Base-by-base conservation (phyloP, 2,113 vertebrate genomes). In the Fregata magnificens region DNA sequence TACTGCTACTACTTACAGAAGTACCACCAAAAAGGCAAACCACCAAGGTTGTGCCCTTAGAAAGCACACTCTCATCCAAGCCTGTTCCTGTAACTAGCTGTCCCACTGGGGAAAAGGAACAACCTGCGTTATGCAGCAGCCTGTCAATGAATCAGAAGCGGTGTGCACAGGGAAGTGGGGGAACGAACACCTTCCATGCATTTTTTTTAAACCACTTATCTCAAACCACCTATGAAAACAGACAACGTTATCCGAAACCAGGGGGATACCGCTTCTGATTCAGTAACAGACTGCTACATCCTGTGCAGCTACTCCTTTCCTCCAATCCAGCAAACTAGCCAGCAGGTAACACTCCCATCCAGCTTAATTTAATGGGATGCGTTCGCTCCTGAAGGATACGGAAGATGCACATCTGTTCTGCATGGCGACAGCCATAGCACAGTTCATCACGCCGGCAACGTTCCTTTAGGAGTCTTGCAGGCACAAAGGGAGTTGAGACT, bases 371-470 rank as follows among this genome's bases (percentile, higher is more conserved):
- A 52, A 20, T 0, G 12, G 32, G 40, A 38, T 9, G 29, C 2
- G 29, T n/a, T 71, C 3, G 0, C 16, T 63, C 13, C 47, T 15
- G 40, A 44, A 45, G 8, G 10, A 65, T 24, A n/a, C 0, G 0
- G 7, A 69, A 38, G 26, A 50, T 2, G 15, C 2, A 3, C 18
- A 7, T 4, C 36, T 29, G 26, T 44, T 61, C 49, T 20, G 58
- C 42, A 25, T 0, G 13, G 24, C 3, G 3, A 67, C 12, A 63
- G 25, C 47, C 71, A n/a, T 28, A 32, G 28, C 7, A 13, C 47
- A 40, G 12, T 10, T 79, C 18, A 58, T 44, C 42, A 29, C 31
- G 78, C 10, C 63, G 24, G 1, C 10, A 52, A 72, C 12, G 13
- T 5, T 19, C 8, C 0, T 38, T 82, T 18, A 6, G 6, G n/a